These are phyloP conservation scores for Camelus dromedarius DNA, from an alignment of 2,113 vertebrate species.

Conservation along the genomic window DNA sequence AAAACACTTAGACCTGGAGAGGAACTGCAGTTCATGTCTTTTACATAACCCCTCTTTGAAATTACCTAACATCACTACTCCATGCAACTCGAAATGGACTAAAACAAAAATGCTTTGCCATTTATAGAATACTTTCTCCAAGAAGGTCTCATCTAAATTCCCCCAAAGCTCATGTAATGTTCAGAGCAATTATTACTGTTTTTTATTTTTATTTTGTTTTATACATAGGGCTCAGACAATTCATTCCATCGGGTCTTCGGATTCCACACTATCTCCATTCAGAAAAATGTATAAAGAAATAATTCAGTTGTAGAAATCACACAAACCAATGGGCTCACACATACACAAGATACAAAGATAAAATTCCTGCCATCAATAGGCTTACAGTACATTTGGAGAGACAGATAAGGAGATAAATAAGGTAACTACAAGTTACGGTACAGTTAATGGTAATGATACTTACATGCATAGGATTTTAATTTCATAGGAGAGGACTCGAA, in stretches of 20 bases:
- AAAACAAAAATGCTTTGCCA: not conserved
- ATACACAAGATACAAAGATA: not conserved
- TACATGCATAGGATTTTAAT: not conserved
- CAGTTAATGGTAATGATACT: not conserved
- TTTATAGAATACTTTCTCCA: conserved; percentile 14
- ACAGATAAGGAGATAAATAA: not conserved
- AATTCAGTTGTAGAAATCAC: conserved; percentile 15
- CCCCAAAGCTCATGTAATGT: not conserved
- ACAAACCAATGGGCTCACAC: not conserved
- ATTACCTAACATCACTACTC: not conserved
- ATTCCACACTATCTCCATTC: not conserved
- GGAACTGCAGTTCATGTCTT: not conserved
- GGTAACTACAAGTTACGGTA: not conserved
- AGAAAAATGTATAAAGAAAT: not conserved
- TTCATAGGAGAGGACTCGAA: not conserved
- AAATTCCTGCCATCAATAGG: not conserved
- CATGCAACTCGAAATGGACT: not conserved
- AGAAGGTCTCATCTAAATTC: not conserved
- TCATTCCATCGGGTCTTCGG: conserved; percentile 4
- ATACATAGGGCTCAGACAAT: not conserved
- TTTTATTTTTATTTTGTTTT: conserved; percentile 25
- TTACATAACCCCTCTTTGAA: not conserved
- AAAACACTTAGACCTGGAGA: not conserved
- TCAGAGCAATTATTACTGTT: not conserved
- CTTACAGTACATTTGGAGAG: not conserved